phyloP scores from a whole-genome alignment of 2,888 invertebrate genomes.

The Drosophila paracracens region DNA sequence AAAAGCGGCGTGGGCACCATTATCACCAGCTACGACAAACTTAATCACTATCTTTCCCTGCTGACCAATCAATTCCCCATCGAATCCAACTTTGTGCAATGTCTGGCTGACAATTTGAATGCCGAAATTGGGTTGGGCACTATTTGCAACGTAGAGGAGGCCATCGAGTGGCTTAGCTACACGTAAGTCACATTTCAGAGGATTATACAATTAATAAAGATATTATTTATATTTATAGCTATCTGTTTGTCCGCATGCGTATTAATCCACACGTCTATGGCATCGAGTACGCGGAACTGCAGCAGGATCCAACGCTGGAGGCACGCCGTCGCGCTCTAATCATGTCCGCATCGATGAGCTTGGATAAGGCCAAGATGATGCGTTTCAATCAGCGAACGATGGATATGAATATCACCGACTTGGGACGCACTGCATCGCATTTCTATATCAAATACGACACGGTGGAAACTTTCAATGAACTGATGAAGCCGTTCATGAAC shows the following conservation, averaged over 20 bases:
- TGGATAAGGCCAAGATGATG: slow-evolving; percentile 98
- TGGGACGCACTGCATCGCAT: slow-evolving; percentile 98
- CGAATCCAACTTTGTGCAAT: slow-evolving; percentile 97
- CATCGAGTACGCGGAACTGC: slow-evolving; percentile 87
- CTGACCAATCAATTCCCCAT: slow-evolving; percentile 99
- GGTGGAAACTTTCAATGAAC: slow-evolving; percentile 95
- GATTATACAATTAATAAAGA: not conserved
- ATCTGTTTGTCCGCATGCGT: slow-evolving; percentile 96
- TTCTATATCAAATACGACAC: slow-evolving; percentile 99
- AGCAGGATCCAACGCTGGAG: slow-evolving; percentile 93
- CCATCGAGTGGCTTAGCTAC: slow-evolving; percentile 98
- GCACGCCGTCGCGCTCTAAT: slow-evolving; percentile 92
- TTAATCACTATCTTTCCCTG: slow-evolving; percentile 96
- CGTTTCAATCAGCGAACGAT: slow-evolving; percentile 94
- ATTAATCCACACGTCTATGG: slow-evolving; percentile 94
- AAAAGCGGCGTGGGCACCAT: slow-evolving; percentile 97
- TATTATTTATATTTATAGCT: slow-evolving; percentile 25
- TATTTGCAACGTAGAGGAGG: slow-evolving; percentile 97
- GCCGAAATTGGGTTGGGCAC: slow-evolving; percentile 99
- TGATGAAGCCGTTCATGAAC: slow-evolving; percentile 92
- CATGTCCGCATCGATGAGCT: slow-evolving; percentile 90
- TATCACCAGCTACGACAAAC: slow-evolving; percentile 95
- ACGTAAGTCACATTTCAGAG: slow-evolving; percentile 85
- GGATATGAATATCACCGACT: slow-evolving; percentile 91
- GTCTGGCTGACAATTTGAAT: slow-evolving; percentile 97